These are phyloP conservation scores for Dallia pectoralis DNA, from an alignment of 2,797 vertebrate genomes.

Conservation along the genomic window DNA sequence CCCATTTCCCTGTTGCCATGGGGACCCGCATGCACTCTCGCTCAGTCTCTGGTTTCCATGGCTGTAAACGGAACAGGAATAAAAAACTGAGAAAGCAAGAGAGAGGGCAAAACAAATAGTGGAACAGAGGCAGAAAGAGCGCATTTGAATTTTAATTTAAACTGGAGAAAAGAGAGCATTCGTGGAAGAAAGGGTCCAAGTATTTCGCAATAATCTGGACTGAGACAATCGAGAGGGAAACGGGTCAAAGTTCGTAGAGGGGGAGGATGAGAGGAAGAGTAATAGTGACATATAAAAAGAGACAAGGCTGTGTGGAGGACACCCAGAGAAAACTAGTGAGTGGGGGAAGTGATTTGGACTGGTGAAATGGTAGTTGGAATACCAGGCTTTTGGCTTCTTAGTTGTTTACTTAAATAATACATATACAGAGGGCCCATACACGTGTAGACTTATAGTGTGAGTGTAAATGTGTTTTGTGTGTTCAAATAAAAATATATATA, in stretches of 20 bases:
- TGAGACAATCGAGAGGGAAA: conserved; percentile 25
- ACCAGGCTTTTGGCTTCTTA: conserved; percentile 26
- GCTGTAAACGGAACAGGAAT: conserved; percentile 64
- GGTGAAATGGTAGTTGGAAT: conserved; percentile 18
- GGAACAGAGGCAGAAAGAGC: conserved; percentile 45
- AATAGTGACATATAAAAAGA: conserved; percentile 28
- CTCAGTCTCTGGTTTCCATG: conserved; percentile 80
- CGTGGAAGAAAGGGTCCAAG: conserved; percentile 27
- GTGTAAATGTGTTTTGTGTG: conserved; percentile 20
- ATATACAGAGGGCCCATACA: not conserved
- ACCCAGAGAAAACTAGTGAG: conserved; percentile 14
- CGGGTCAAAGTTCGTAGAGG: conserved; percentile 33
- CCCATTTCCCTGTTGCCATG: conserved; percentile 72
- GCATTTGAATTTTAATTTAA: conserved; percentile 66
- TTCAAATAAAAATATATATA: too few relatives aligned
- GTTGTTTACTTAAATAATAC: conserved; percentile 33
- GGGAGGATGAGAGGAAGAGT: conserved; percentile 20
- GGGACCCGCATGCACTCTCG: conserved; percentile 64
- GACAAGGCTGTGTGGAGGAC: conserved; percentile 13
- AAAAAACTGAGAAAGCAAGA: conserved; percentile 60
- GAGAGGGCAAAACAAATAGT: conserved; percentile 53
- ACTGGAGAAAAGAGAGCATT: conserved; percentile 25
- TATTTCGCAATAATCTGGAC: conserved; percentile 44
- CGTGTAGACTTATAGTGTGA: not conserved
- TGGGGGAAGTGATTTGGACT: conserved; percentile 4